These are phyloP conservation scores for Amphipyra berbera DNA, from an alignment of 2,888 invertebrate species.

Conservation along the genomic window DNA sequence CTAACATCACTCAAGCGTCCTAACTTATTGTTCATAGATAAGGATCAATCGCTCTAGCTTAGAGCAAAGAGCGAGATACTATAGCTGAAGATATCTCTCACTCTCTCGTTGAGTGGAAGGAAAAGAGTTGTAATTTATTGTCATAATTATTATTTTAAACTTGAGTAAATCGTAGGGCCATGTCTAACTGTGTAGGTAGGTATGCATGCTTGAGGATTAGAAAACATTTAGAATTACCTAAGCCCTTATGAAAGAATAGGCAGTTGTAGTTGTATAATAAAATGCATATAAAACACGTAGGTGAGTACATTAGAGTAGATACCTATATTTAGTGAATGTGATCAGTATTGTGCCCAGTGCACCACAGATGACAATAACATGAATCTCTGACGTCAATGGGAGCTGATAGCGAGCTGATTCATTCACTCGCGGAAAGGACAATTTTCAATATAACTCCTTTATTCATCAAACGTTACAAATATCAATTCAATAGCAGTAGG, in stretches of 20 bases:
- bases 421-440: conserved; percentile 15
- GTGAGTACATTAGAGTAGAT: too few relatives aligned
- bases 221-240: too few relatives aligned
- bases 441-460: conserved; percentile 6
- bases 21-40: background rate
- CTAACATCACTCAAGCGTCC: conserved; percentile 2
- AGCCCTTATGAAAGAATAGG: too few relatives aligned
- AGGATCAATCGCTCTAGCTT: background rate
- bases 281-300: too few relatives aligned
- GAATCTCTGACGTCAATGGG: conserved; percentile 39
- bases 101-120: background rate
- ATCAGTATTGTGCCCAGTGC: conserved; percentile 30
- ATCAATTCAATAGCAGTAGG: background rate
- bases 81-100: background rate
- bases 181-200: too few relatives aligned
- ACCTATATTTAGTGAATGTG: conserved; percentile 14
- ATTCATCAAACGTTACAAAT: conserved; percentile 5
- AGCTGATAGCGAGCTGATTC: conserved; percentile 46
- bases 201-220: too few relatives aligned
- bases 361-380: conserved; percentile 37
- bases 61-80: background rate
- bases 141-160: too few relatives aligned
- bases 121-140: too few relatives aligned
- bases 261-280: too few relatives aligned
- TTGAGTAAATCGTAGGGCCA: too few relatives aligned